Evolutionary conservation across 1,140 invertebrate species (phyloP), one percentile per base, ranked within the genome.

Genomic region (Patella vulgata): DNA sequence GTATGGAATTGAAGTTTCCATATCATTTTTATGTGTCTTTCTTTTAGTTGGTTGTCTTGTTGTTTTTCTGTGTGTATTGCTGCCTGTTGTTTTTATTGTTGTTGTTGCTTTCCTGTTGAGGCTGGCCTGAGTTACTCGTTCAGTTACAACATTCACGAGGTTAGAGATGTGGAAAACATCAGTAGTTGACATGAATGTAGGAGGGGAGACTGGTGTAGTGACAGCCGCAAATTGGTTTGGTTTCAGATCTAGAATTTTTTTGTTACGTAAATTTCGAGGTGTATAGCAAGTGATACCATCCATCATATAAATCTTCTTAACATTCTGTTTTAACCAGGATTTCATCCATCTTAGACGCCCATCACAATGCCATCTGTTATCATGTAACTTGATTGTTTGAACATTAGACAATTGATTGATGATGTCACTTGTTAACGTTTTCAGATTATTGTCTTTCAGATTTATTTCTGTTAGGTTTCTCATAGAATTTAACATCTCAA

Each of bases 351-450:
- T 39, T 8, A 85, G 73, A 2, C 66, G 40, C 31, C 67, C 33
- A 28, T 78, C 68, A 59, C 86, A 87, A 50, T 82, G 66, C 84
- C 85, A 86, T 9, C 72, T 63, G 67, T 85, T 86, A 28, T 77
- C 82, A 52, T 77, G 70, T 39, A 86, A 46, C 54, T 81, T 77
- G 14, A 85, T 62, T 8, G 68, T 60, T 36, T 78, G 67, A 8
- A 94, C 75, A 71, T 91, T 88, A 0, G 90, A 89, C 27, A 93
- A 85, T 71, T 89, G 86, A 63, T 89, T 83, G 17, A 92, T 81
- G 28, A 82, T 85, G 36, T 87, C 87, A 57, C 92, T 84, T 60
- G 87, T 85, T 65, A 89, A 85, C 40, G 93, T 79, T 79, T 92
- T 88, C 19, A 94, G 82, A 63, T 90, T 87, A 63, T 88, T 85